Conservation (phyloP, 2,113 vertebrate genomes). For the Lanius collurio region DNA sequence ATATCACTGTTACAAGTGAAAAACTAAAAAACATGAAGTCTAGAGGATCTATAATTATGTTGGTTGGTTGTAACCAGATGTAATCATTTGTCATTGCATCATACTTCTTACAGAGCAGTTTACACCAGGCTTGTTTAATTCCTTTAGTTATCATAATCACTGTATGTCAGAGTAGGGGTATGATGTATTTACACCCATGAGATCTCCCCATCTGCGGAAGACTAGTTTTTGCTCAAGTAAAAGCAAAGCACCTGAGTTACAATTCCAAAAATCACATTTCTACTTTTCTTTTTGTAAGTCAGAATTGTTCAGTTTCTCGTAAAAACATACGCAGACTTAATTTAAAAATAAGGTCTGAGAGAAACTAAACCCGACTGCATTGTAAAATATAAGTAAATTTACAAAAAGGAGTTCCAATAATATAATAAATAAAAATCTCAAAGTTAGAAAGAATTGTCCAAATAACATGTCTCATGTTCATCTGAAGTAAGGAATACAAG, state of each 20-base stretch:
- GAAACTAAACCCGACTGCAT: background rate
- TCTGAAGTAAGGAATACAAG: background rate
- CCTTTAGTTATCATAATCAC: background rate
- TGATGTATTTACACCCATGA: background rate
- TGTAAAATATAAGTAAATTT: background rate
- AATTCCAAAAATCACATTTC: background rate
- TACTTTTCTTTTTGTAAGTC: background rate
- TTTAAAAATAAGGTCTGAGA: background rate
- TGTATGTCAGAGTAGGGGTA: background rate
- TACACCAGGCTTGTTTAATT: background rate
- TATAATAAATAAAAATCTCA: background rate
- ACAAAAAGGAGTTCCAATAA: background rate
- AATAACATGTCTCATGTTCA: background rate
- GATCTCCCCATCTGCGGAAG: background rate
- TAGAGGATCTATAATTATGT: background rate
- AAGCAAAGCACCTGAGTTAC: background rate
- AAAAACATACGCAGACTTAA: background rate
- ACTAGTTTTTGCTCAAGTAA: background rate
- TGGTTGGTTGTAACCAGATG: background rate
- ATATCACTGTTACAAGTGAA: background rate
- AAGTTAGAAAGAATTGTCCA: background rate
- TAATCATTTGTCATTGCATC: background rate
- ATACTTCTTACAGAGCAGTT: background rate
- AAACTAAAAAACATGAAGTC: background rate
- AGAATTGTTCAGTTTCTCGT: background rate